Conservation (phyloP, 2,113 vertebrate genomes). For the Pampusana beccarii region DNA sequence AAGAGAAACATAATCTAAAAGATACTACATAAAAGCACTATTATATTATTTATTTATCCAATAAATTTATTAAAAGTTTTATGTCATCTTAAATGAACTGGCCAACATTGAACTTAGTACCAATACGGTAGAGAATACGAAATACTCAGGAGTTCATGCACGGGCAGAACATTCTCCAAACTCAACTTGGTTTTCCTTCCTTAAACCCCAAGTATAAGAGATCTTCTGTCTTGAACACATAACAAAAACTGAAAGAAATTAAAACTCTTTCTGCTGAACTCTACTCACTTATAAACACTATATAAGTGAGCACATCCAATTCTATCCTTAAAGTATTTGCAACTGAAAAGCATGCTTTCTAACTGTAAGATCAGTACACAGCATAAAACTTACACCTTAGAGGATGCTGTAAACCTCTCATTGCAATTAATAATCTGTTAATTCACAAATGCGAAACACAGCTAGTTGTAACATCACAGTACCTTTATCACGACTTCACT, state of each 20-base stretch:
- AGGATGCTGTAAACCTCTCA: not conserved
- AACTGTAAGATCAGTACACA: not conserved
- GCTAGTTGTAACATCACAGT: not conserved
- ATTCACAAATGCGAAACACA: not conserved
- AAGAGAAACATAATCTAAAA: not conserved
- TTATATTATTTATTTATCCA: not conserved
- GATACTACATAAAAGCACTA: not conserved
- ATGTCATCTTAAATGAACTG: not conserved
- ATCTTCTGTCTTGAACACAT: not conserved
- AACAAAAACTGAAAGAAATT: not conserved
- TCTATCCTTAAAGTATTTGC: not conserved
- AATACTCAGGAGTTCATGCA: not conserved
- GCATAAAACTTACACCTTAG: not conserved
- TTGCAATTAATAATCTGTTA: not conserved
- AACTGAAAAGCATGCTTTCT: not conserved
- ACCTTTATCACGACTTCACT: not conserved
- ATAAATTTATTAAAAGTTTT: not conserved
- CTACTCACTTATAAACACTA: not conserved
- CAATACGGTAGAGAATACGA: not conserved
- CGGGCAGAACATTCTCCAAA: not conserved
- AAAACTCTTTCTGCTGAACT: not conserved
- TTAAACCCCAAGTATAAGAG: not conserved
- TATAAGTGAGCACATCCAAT: not conserved
- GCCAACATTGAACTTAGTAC: not conserved
- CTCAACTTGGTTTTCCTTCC: not conserved